Percentiles rank a stretch among this genome's conserved stretches.
These are phyloP conservation scores for Leptinotarsa juncta DNA, from an alignment of 2,888 invertebrate genomes.

Conservation along the genomic window DNA sequence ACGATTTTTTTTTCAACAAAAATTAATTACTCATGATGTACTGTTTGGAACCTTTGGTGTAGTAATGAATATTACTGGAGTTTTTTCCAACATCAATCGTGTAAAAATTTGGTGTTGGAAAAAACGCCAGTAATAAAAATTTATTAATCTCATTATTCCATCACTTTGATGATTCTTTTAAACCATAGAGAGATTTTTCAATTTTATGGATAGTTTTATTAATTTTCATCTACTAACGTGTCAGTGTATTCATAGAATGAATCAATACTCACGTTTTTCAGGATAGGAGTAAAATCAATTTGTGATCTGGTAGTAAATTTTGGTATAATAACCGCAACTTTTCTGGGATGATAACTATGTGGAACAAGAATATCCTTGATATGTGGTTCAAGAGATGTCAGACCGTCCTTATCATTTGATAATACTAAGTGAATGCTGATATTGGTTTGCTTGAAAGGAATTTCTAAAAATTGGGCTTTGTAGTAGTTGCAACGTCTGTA, in stretches of 20 bases:
- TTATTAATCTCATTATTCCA: conserved; percentile 32
- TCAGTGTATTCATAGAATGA: too few species aligned
- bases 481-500: conserved; percentile 47
- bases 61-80: too few species aligned
- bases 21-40: too few species aligned
- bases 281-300: conserved; percentile 44
- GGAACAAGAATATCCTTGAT: conserved; percentile 38
- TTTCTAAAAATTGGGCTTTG: conserved; percentile 53
- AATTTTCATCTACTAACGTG: too few species aligned
- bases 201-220: not conserved
- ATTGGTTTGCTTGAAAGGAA: conserved; percentile 50
- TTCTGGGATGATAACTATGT: conserved; percentile 35
- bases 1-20: conserved; percentile 13
- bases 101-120: too few species aligned
- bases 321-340: conserved; percentile 44
- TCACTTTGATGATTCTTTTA: conserved; percentile 4
- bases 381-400: conserved; percentile 39
- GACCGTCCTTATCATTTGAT: conserved; percentile 48
- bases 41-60: too few species aligned
- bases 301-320: conserved; percentile 45
- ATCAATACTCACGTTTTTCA: conserved; percentile 42
- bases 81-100: too few species aligned
- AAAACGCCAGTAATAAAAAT: too few species aligned
- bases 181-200: conserved; percentile 1
- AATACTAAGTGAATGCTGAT: conserved; percentile 50